Percentiles rank a stretch among this genome's conserved stretches.
Evolutionary conservation across 53 echinoderm and acorn worm species (phyloP).

Genomic region (Antedon mediterranea): DNA sequence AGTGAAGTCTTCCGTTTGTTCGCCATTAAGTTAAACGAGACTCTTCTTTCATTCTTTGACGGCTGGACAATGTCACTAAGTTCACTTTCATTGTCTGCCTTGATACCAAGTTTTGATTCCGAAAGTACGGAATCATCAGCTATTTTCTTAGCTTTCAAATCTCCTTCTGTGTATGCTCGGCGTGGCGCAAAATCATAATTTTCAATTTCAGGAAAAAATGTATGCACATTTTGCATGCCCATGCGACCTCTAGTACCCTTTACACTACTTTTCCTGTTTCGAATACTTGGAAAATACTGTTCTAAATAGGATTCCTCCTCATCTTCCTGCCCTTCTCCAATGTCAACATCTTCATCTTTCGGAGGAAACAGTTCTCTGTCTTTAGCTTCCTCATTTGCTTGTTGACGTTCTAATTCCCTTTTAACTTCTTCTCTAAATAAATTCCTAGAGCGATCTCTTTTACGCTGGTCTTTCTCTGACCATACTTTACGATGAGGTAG

Average conservation of each 20-base stretch:
- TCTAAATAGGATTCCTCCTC: not conserved
- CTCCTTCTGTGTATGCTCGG: not conserved
- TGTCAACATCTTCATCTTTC: not conserved
- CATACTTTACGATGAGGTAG: slow-evolving; percentile 41
- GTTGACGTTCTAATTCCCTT: not conserved
- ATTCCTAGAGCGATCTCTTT: slow-evolving; percentile 6
- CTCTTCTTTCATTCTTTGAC: not conserved
- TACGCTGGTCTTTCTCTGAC: slow-evolving; percentile 26
- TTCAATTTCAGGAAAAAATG: not conserved
- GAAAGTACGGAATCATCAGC: no score
- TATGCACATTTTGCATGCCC: not conserved
- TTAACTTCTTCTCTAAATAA: not conserved
- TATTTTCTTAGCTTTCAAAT: no score
- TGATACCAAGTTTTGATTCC: not conserved
- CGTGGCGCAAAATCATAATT: not conserved
- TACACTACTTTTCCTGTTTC: not conserved
- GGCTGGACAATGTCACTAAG: not conserved
- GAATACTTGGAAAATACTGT: not conserved
- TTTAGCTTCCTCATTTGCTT: not conserved
- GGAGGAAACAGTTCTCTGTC: not conserved
- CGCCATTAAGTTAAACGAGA: not conserved
- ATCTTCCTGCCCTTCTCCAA: no score
- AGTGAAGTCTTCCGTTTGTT: no score
- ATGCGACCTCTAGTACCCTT: not conserved
- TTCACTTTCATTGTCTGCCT: not conserved